Evolutionary conservation across 2,797 vertebrate species (phyloP).

Genomic region (Pyrocephalus nanus): DNA sequence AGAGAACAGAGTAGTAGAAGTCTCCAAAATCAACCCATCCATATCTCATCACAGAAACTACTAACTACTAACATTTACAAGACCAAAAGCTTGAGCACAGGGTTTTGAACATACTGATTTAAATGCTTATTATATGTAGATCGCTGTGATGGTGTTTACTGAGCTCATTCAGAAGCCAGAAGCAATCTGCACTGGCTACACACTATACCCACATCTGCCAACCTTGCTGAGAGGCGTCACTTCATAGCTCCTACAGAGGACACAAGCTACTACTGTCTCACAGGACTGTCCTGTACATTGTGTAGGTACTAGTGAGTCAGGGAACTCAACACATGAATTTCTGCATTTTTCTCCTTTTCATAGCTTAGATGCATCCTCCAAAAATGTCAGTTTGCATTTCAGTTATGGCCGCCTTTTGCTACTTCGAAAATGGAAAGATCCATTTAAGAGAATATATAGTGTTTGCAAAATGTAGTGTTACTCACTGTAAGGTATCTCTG

Average conservation of each 20-base stretch:
- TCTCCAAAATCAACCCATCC: not conserved
- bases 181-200: not conserved
- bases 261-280: not conserved
- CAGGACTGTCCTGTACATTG: not conserved
- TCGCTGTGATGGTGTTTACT: not conserved
- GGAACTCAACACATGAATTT: not conserved
- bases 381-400: not conserved
- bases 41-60: not conserved
- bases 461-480: not conserved
- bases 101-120: not conserved
- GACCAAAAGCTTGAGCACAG: not conserved
- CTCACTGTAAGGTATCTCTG: not conserved
- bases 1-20: not conserved
- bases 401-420: not conserved
- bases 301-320: not conserved
- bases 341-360: not conserved
- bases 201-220: not conserved
- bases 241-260: not conserved
- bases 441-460: not conserved
- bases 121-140: not conserved
- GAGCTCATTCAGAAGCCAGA: fast-evolving
- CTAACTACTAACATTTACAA: not conserved
- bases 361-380: not conserved
- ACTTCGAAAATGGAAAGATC: not conserved
- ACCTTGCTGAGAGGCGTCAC: not conserved